A percentile compares a stretch with the other conserved stretches of the same genome.
These are phyloP conservation scores for Cerastis rubricosa DNA, from an alignment of 2,888 invertebrate genomes.

Conservation along the genomic window DNA sequence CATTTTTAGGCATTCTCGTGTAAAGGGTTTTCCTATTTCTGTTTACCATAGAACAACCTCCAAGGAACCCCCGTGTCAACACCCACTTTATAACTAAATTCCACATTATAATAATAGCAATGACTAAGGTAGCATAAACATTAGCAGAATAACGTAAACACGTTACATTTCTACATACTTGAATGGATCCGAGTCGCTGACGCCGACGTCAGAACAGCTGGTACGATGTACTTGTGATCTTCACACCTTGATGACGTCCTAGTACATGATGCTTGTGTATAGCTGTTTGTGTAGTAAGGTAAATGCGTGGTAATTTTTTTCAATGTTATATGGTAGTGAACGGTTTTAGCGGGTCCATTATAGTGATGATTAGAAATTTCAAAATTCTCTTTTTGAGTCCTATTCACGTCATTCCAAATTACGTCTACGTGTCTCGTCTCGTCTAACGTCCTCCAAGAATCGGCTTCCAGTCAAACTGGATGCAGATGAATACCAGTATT, in stretches of 20 bases:
- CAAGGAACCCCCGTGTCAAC: background rate
- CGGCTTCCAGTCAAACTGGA: no score
- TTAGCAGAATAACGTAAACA: constrained; percentile 10
- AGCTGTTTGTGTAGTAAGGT: background rate
- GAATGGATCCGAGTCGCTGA: constrained; percentile 35
- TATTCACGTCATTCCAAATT: no score
- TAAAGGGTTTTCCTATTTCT: no score
- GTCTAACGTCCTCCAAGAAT: no score
- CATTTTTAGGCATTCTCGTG: no score
- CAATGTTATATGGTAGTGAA: background rate
- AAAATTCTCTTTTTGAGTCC: background rate
- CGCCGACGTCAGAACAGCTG: constrained; percentile 47
- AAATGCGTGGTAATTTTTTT: background rate
- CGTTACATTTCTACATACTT: constrained; percentile 21
- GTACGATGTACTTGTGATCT: constrained; percentile 49
- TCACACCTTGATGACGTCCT: constrained; percentile 42
- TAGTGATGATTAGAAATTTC: background rate
- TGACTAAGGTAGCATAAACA: constrained; percentile 29
- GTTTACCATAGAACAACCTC: background rate
- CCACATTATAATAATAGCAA: constrained; percentile 9
- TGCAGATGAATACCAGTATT: no score
- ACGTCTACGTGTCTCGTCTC: no score
- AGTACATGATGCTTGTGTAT: constrained; percentile 18
- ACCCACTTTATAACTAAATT: background rate
- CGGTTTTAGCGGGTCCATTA: background rate